A percentile compares a stretch with the other conserved stretches of the same genome.
Evolutionary conservation across 2,113 vertebrate genomes (phyloP).

Genomic region (Phoxinus phoxinus): DNA sequence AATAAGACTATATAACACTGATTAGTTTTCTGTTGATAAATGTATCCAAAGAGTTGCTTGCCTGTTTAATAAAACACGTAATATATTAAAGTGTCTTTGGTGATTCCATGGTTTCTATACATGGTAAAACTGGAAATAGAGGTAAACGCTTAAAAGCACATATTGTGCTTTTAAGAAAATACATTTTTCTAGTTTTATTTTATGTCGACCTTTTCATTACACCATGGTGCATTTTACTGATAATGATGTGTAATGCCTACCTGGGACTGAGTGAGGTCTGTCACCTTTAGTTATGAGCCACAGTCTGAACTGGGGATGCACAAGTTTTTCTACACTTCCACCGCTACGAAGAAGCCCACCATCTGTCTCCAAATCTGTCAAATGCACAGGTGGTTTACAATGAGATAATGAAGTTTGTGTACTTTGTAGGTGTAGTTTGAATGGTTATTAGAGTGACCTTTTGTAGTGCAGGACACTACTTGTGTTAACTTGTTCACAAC

Average conservation of each 20-base stretch:
- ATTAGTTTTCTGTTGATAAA: too few relatives aligned
- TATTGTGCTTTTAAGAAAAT: too few relatives aligned
- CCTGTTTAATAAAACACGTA: too few relatives aligned
- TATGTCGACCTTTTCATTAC: neutral
- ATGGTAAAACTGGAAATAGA: too few relatives aligned
- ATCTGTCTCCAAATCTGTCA: slow-evolving; percentile 14
- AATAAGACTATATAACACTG: too few relatives aligned
- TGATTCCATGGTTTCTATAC: too few relatives aligned
- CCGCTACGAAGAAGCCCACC: too few relatives aligned
- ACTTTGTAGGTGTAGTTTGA: neutral
- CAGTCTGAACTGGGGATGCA: slow-evolving; percentile 75
- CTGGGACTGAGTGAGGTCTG: slow-evolving; percentile 71
- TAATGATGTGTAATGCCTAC: slow-evolving; percentile 63
- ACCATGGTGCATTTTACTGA: neutral
- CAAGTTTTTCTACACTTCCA: neutral
- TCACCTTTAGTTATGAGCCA: slow-evolving; percentile 79
- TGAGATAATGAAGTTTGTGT: neutral
- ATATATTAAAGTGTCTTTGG: too few relatives aligned
- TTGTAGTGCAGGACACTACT: slow-evolving; percentile 59
- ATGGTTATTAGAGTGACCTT: slow-evolving; percentile 60
- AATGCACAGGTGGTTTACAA: neutral
- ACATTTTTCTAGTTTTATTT: too few relatives aligned
- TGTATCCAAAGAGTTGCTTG: too few relatives aligned
- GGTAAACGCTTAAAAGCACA: too few relatives aligned
- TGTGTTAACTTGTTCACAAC: slow-evolving; percentile 67